phyloP scores from a whole-genome alignment of 2,888 invertebrate genomes.

The Athripsodes cinereus region DNA sequence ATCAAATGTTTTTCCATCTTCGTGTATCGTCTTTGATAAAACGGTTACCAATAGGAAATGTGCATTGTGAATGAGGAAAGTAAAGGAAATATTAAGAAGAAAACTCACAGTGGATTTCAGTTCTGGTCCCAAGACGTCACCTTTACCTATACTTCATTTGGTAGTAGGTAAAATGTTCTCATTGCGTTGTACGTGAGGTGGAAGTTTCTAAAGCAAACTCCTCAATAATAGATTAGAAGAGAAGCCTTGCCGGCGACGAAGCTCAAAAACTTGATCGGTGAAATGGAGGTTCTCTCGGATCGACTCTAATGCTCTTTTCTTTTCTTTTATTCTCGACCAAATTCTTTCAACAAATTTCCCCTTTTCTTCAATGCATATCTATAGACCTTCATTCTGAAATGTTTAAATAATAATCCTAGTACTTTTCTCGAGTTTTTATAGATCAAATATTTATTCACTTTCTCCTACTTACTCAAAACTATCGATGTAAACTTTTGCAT shows the following conservation, averaged over 20 bases:
- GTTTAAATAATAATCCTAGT: too few species aligned
- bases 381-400: too few species aligned
- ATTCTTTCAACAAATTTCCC: slow-evolving; percentile 5
- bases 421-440: too few species aligned
- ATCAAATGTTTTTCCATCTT: too few species aligned
- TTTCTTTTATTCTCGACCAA: background rate
- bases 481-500: too few species aligned
- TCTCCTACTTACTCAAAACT: too few species aligned
- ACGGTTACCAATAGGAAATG: background rate
- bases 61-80: background rate
- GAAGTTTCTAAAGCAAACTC: slow-evolving; percentile 38
- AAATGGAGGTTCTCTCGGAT: background rate
- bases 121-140: background rate
- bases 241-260: slow-evolving; percentile 28
- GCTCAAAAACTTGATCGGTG: slow-evolving; percentile 17
- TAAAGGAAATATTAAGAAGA: background rate
- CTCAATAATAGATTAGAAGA: slow-evolving; percentile 51
- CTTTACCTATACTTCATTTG: background rate
- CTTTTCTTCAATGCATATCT: background rate
- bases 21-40: too few species aligned
- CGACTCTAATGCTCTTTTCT: background rate
- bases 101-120: background rate
- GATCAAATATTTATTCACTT: too few species aligned
- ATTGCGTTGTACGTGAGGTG: slow-evolving; percentile 24
- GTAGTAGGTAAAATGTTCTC: background rate